Evolutionary conservation across 92 coral and sea anemone species (phyloP), one percentile per base, ranked within the genome.

Genomic region (Muricea muricata): DNA sequence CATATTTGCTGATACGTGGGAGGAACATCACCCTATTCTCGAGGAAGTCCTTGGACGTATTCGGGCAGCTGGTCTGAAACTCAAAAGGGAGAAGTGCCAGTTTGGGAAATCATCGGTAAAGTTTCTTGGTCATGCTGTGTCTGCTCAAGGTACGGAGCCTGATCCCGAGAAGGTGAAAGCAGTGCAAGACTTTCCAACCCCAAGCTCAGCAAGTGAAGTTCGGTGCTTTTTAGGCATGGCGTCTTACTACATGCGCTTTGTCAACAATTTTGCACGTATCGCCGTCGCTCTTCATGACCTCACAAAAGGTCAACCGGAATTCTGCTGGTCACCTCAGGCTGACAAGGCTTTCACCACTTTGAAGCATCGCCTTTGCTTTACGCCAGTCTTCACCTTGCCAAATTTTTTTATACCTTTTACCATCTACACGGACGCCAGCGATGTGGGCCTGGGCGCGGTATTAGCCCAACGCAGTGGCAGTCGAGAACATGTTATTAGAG

Each of bases 91-190:
- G 50, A 86, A 78, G 31, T 79, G 79, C 45, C 79, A 86, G 68
- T 87, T 80, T 61, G 80, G 60, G 8, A 7, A 24, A 85, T 65
- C 35, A 39, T 77, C 83, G 32, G 90, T 79, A 9, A 71, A 78
- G 20, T 80, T 87, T 37, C 74, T 87, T n/a, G 90, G 90, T 40
- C 86, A 87, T 37, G 86, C 80, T 1, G 90, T 87, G 25, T 80
- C 90, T 8, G 25, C 73, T 14, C 29, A 46, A 12, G 86, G 90
- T 18, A 69, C 48, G 9, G 70, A 75, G 67, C 79, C 78, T 0
- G 68, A 75, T 24, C 78, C 78, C 3, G 66, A 52, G 68, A 78
- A 85, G 39, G 85, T 58, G 10, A 52, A 77, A 39, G 78, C 85
- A 11, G 85, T 77, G 10, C 52, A 32, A 42, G 70, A 74, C 2